Conservation (phyloP, 2,888 invertebrate species). For the Lomographa bimaculata region DNA sequence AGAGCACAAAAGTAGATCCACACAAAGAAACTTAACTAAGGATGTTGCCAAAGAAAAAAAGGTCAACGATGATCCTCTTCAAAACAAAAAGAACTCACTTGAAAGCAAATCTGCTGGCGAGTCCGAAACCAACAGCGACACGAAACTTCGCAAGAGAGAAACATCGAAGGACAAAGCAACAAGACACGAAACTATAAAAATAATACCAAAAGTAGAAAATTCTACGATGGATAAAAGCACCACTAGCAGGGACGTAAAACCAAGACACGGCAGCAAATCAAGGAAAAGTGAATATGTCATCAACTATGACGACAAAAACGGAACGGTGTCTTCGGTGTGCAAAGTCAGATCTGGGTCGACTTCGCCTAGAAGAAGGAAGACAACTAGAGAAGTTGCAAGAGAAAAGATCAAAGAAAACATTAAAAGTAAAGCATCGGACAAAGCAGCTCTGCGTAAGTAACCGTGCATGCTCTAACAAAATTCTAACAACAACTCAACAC, state of each 20-base stretch:
- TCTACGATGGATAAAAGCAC: slow-evolving; percentile 34
- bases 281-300: slow-evolving; percentile 70
- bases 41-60: slow-evolving; percentile 23
- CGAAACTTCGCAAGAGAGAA: slow-evolving; percentile 33
- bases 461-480: slow-evolving; percentile 65
- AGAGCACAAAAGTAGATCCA: slow-evolving; percentile 37
- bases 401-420: slow-evolving; percentile 53
- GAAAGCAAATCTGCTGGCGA: slow-evolving; percentile 16
- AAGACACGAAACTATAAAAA: slow-evolving; percentile 33
- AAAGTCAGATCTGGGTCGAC: slow-evolving; percentile 60
- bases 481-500: slow-evolving; percentile 56
- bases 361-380: slow-evolving; percentile 55
- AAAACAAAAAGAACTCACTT: slow-evolving; percentile 22
- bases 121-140: slow-evolving; percentile 13
- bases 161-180: slow-evolving; percentile 37
- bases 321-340: slow-evolving; percentile 72
- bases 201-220: slow-evolving; percentile 36
- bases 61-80: slow-evolving; percentile 6
- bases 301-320: slow-evolving; percentile 77
- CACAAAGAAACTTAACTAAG: slow-evolving; percentile 33
- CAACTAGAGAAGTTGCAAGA: slow-evolving; percentile 49
- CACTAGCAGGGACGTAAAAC: slow-evolving; percentile 34
- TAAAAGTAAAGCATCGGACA: slow-evolving; percentile 58
- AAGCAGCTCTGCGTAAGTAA: slow-evolving; percentile 77
- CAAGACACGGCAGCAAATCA: slow-evolving; percentile 41